Conservation (phyloP, 2,888 invertebrate species). For the Chaitophorus viminalis region DNA sequence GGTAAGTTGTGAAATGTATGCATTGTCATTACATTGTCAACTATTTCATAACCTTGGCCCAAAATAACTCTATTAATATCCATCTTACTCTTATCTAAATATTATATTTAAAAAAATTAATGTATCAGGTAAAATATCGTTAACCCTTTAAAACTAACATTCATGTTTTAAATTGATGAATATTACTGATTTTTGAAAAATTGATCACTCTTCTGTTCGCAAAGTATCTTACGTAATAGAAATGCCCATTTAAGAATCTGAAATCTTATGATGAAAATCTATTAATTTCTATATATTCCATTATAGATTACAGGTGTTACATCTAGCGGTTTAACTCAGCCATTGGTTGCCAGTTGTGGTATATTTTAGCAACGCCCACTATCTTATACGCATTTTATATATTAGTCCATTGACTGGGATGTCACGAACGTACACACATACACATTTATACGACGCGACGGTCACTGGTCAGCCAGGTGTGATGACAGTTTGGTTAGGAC, state of each 20-base stretch:
- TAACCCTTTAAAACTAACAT: not conserved
- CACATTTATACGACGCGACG: not conserved
- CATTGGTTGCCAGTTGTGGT: constrained; percentile 8
- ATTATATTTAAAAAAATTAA: not conserved
- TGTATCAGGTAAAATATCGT: not conserved
- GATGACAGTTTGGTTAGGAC: constrained; percentile 45
- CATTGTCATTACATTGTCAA: constrained; percentile 21
- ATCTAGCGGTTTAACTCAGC: not conserved
- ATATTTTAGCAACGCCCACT: constrained; percentile 39
- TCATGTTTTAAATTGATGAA: not conserved
- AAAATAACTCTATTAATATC: constrained; percentile 25
- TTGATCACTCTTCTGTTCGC: not conserved
- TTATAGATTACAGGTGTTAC: not conserved
- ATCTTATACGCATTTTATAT: constrained; percentile 11
- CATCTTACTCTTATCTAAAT: not conserved
- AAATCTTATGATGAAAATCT: not conserved
- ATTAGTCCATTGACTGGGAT: constrained; percentile 50
- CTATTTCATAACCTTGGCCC: constrained; percentile 13
- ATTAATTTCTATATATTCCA: not conserved
- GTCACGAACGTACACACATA: not conserved
- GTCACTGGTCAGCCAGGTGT: constrained; percentile 49
- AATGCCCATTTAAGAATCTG: not conserved
- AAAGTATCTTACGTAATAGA: not conserved
- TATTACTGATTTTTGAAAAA: not conserved
- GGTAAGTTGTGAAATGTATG: constrained; percentile 15